These are phyloP conservation scores for Mixornis gularis DNA, from an alignment of 2,113 vertebrate species.

Conservation along the genomic window DNA sequence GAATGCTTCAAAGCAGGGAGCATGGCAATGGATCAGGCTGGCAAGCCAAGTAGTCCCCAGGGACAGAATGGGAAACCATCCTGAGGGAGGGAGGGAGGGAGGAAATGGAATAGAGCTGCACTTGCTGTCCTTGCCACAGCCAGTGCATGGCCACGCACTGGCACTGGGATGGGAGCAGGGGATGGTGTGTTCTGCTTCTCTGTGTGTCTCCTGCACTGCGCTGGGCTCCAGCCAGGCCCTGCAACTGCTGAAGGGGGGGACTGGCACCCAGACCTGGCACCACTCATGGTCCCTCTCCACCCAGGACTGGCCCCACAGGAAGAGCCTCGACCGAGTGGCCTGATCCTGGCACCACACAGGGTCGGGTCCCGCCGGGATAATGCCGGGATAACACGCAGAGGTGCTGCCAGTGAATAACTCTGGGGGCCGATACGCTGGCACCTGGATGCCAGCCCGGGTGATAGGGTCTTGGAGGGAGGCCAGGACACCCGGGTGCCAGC, in stretches of 20 bases:
- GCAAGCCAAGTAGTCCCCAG: fast-evolving
- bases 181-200: not conserved
- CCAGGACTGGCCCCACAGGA: not conserved
- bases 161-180: not conserved
- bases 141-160: not conserved
- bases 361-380: fast-evolving
- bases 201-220: fast-evolving
- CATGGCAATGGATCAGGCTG: not conserved
- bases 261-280: not conserved
- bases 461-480: conserved; percentile 17
- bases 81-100: not conserved
- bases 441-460: conserved; percentile 17
- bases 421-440: fast-evolving
- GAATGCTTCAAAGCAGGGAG: not conserved
- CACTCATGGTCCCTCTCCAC: not conserved
- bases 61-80: not conserved
- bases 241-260: fast-evolving
- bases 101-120: not conserved
- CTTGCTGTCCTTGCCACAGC: not conserved
- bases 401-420: not conserved
- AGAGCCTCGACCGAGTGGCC: not conserved
- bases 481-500: not conserved
- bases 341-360: not conserved
- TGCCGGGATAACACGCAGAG: fast-evolving
- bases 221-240: not conserved